These are phyloP conservation scores for Buteo buteo DNA, from an alignment of 2,113 vertebrate species.

Conservation along the genomic window DNA sequence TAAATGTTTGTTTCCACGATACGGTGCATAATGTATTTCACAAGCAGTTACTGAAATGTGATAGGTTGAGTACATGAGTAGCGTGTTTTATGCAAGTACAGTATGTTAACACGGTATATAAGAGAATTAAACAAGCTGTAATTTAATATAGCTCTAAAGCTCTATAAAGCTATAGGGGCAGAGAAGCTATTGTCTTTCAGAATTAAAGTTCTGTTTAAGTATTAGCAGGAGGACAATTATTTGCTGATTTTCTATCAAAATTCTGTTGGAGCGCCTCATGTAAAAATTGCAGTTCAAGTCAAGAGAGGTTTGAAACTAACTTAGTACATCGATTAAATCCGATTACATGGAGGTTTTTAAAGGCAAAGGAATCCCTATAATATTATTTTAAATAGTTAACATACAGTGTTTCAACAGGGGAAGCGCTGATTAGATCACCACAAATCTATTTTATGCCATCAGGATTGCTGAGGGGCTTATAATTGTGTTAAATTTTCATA, in stretches of 20 bases:
- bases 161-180: neutral
- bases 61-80: slow-evolving; percentile 43
- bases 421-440: slow-evolving; percentile 39
- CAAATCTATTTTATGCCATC: slow-evolving; percentile 37
- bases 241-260: slow-evolving; percentile 16
- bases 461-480: slow-evolving; percentile 38
- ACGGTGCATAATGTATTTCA: neutral
- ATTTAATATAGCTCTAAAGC: slow-evolving; percentile 18
- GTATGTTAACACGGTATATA: slow-evolving; percentile 22
- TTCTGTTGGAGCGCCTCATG: neutral
- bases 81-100: slow-evolving; percentile 50
- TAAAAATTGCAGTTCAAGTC: neutral
- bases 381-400: slow-evolving; percentile 39
- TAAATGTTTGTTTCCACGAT: slow-evolving; percentile 43
- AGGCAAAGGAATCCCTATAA: neutral
- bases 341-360: neutral
- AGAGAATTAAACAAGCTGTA: slow-evolving; percentile 35
- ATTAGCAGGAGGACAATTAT: neutral
- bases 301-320: slow-evolving; percentile 11
- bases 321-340: neutral
- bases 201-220: slow-evolving; percentile 32
- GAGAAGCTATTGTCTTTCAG: slow-evolving; percentile 19
- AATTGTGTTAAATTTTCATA: slow-evolving; percentile 62
- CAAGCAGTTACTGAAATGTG: slow-evolving; percentile 7
- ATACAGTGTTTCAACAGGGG: slow-evolving; percentile 46